Conservation (phyloP, 2,113 vertebrate genomes). For the Chionomys nivalis region DNA sequence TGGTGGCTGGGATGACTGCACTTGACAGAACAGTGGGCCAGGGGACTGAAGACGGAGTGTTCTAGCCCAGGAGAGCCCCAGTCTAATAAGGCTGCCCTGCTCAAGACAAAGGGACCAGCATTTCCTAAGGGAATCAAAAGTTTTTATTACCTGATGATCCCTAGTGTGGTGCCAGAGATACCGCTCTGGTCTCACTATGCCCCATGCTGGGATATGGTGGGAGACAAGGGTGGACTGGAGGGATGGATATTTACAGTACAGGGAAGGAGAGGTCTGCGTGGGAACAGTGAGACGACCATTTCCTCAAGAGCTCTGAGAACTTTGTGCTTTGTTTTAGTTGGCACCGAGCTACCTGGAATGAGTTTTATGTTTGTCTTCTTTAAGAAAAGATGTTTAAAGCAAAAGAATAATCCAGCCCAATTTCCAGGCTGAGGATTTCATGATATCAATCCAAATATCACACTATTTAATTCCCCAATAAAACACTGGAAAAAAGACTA, state of each 20-base stretch:
- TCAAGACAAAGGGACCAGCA: conserved; percentile 72
- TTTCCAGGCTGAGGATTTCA: conserved; percentile 84
- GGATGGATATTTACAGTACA: conserved; percentile 68
- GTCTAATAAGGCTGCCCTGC: neutral
- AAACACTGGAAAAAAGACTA: conserved; percentile 90
- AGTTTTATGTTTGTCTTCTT: conserved; percentile 75
- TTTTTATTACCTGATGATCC: conserved; percentile 81
- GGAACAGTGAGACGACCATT: conserved; percentile 55
- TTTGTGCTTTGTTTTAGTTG: conserved; percentile 75
- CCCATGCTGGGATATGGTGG: neutral
- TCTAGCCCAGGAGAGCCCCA: neutral
- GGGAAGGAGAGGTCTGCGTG: neutral
- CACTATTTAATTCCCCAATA: conserved; percentile 90
- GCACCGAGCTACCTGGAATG: conserved; percentile 71
- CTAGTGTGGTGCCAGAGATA: conserved; percentile 73
- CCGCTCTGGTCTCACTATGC: conserved; percentile 54
- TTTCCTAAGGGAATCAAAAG: conserved; percentile 72
- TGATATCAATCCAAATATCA: conserved; percentile 88
- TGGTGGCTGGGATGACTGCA: neutral
- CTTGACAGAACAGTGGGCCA: neutral
- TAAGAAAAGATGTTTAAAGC: conserved; percentile 81
- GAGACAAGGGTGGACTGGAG: neutral
- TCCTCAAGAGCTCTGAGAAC: conserved; percentile 77
- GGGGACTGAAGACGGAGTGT: neutral
- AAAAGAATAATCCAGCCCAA: conserved; percentile 79